A percentile compares a stretch with the other conserved stretches of the same genome.
phyloP scores from a whole-genome alignment of 2,888 invertebrate species.

The Lumbricus terrestris region DNA sequence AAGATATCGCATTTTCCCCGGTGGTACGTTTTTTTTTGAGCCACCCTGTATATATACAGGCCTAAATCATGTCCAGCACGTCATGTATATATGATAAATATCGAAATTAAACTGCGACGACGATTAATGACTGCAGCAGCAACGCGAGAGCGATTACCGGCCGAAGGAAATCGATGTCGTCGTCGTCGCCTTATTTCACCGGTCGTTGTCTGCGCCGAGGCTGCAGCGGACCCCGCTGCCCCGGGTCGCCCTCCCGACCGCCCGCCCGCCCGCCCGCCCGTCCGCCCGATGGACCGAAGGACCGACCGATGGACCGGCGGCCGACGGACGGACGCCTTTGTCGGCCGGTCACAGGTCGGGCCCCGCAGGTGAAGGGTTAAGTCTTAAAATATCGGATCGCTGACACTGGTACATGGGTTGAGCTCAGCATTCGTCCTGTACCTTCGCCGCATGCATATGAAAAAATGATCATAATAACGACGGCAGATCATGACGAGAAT shows the following conservation, averaged over 20 bases:
- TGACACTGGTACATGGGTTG: neutral
- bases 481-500: neutral
- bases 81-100: neutral
- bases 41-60: no score
- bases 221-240: no score
- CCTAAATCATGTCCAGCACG: neutral
- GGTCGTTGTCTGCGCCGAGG: neutral
- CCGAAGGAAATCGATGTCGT: neutral
- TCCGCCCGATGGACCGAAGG: no score
- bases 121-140: neutral
- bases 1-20: no score
- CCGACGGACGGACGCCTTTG: neutral
- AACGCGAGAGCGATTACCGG: neutral
- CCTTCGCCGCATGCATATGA: neutral
- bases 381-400: neutral
- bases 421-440: neutral
- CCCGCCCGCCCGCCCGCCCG: no score
- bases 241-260: no score
- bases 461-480: neutral
- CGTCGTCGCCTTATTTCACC: neutral
- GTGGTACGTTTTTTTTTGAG: no score
- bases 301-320: neutral
- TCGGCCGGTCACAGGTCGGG: neutral
- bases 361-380: neutral
- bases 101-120: neutral